Base-by-base conservation (phyloP, 64 coral and sea anemone genomes). In the Pocillopora damicornis region DNA sequence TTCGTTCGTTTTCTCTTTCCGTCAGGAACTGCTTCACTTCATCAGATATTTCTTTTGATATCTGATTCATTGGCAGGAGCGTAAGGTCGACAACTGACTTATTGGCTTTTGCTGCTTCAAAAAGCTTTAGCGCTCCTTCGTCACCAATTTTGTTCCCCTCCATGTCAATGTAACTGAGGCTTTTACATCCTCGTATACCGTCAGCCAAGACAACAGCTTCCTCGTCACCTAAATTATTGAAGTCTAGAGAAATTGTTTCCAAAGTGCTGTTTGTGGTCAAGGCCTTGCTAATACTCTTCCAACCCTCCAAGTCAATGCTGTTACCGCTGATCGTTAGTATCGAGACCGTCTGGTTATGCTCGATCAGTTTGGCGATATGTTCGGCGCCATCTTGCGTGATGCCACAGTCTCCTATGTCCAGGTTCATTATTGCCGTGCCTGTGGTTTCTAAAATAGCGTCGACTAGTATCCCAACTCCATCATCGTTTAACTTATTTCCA, bases 121-220 rank as follows among this genome's bases (percentile, higher is more conserved):
- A 81, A 34, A 96, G 76, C 61, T 88, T 93, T 35, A 56, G 87
- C 20, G 83, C 97, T 68, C 97, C 97, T 86, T 91, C 86, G 25
- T 99, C 91, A 23, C 97, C 90, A 73, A 99, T 99, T 75, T 81
- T 95, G 64, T 99, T 99, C 22, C 92, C 90, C 63, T 99, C 97
- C 38, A 99, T 78, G 79, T 99, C 97, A 58, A 99, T 68, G 14
- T 90, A 99, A 15, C 97, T 90, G 57, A 99, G 93, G 18, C 82
- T 61, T 74, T 75, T 82, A 74, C 87, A 92, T n/a, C 83, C 65
- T 30, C 83, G 90, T 62, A 99, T 82, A 26, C 93, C 97, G 75
- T 99, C 93, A 45, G 97, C 90, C 79, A 99, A 68, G 15, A 79
- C 69, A 14, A 65, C 59, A 58, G 93, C 82, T 68, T 99, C 97